Evolutionary conservation across 2,888 invertebrate genomes (phyloP), one percentile per base, ranked within the genome.

Genomic region (Slavum lentiscoides): DNA sequence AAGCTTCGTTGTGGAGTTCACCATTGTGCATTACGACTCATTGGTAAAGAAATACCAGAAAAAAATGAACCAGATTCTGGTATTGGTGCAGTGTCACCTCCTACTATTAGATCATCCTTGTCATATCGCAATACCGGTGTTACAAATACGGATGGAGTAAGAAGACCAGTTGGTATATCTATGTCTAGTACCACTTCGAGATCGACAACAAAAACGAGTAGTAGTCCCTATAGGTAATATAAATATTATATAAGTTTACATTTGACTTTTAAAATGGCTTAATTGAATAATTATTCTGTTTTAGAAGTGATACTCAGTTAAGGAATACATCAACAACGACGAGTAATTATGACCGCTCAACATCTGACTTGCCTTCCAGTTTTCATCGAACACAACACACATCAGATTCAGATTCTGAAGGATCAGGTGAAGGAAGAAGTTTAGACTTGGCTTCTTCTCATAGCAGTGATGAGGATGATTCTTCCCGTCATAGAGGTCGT

Each of bases 391-490:
- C 85, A 84, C 84, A 83, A 84, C 85, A 84, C 84, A 86, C 84
- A 80, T 86, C 84, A 82, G 84, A 84, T 83, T 85, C 23, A 86
- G 88, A 83, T 87, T 88, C 83, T 82, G 85, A 72, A 85, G 83
- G 7, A 88, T 91, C 13, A 91, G 91, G 84, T 91, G 83, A 83
- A 84, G 94, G 93, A 4, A 90, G 94, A 61, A 94, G 94, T 85
- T 88, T 97, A 82, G 97, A 97, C 85, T 89, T 97, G 73, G 97
- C 97, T 19, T 97, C 97, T 72, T 96, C 96, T 86, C 97, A 97
- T 88, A 96, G 96, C 15, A 96, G 96, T 70, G 97, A 97, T 85
- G 97, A 97, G 84, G 91, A 91, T 76, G 89, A 90, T 83, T 88
- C 89, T 17, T 85, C 87, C 66, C 86, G 86, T 82, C 83, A 82